These are phyloP conservation scores for Berghia stephanieae DNA, from an alignment of 1,140 invertebrate species.

Conservation along the genomic window DNA sequence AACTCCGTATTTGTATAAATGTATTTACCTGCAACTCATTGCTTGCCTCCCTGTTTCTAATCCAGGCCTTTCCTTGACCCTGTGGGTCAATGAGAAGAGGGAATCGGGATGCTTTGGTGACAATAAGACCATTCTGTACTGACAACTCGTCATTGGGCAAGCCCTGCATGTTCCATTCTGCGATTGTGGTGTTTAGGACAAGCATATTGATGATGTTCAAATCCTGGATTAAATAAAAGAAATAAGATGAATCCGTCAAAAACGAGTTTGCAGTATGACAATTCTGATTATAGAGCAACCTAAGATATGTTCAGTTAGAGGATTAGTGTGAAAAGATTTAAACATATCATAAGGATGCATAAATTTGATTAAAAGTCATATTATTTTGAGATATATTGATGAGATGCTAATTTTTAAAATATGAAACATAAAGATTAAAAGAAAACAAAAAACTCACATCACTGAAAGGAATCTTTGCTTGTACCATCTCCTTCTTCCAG, in stretches of 20 bases:
- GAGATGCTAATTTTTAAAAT: too few relatives aligned
- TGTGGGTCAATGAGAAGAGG: conserved; percentile 96
- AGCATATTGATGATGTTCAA: conserved; percentile 94
- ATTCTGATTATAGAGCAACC: background rate
- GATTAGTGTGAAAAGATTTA: too few relatives aligned
- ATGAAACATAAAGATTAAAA: background rate
- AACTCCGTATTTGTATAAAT: too few relatives aligned
- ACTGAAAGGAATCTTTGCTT: conserved; percentile 85
- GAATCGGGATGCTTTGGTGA: conserved; percentile 89
- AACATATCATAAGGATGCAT: too few relatives aligned
- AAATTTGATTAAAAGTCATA: too few relatives aligned
- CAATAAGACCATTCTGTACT: conserved; percentile 95
- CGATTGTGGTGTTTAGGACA: conserved; percentile 86
- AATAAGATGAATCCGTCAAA: background rate
- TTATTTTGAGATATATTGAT: too few relatives aligned
- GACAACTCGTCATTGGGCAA: conserved; percentile 95
- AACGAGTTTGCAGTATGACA: background rate
- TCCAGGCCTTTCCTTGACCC: conserved; percentile 97
- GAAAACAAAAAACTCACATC: conserved; percentile 63
- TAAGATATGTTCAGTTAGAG: too few relatives aligned
- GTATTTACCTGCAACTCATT: conserved; percentile 85
- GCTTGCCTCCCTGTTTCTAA: conserved; percentile 89
- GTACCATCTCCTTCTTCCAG: conserved; percentile 87
- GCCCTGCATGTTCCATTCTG: conserved; percentile 94
- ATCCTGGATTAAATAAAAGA: conserved; percentile 64